These are phyloP conservation scores for Portunus trituberculatus DNA, from an alignment of 1,140 invertebrate species.

Conservation along the genomic window DNA sequence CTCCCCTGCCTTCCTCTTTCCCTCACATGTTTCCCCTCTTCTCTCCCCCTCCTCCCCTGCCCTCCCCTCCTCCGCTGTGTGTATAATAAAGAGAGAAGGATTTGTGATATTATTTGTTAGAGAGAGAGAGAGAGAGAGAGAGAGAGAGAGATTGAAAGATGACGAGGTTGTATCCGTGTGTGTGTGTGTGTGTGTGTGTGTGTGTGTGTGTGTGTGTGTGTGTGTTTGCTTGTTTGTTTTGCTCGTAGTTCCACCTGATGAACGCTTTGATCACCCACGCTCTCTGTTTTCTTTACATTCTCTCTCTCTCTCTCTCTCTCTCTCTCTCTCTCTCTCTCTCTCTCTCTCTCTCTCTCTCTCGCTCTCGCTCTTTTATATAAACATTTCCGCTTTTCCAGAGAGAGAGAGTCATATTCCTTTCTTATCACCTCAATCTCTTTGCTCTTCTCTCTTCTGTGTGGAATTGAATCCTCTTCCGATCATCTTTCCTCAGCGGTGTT, in stretches of 20 bases:
- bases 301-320: conserved; percentile 40
- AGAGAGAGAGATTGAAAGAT: background rate
- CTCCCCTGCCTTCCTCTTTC: too few relatives aligned
- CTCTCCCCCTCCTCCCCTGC: too few relatives aligned
- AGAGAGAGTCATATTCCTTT: background rate
- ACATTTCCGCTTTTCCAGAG: background rate
- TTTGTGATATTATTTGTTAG: background rate
- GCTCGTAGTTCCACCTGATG: background rate
- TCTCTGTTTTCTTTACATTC: background rate
- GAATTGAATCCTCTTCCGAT: background rate
- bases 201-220: background rate
- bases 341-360: background rate
- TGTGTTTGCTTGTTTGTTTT: background rate
- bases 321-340: conserved; percentile 40
- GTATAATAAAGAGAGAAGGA: background rate
- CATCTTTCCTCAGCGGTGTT: background rate
- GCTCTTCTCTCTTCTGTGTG: background rate
- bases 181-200: conserved; percentile 7
- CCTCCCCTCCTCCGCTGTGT: too few relatives aligned
- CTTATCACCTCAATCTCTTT: background rate
- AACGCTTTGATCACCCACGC: background rate
- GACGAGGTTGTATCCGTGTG: background rate
- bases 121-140: conserved; percentile 1
- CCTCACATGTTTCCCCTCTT: too few relatives aligned
- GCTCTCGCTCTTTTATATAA: background rate